A percentile compares a stretch with the other conserved stretches of the same genome.
These are phyloP conservation scores for Cheiracanthium punctorium DNA, from an alignment of 2,888 invertebrate genomes.

Conservation along the genomic window DNA sequence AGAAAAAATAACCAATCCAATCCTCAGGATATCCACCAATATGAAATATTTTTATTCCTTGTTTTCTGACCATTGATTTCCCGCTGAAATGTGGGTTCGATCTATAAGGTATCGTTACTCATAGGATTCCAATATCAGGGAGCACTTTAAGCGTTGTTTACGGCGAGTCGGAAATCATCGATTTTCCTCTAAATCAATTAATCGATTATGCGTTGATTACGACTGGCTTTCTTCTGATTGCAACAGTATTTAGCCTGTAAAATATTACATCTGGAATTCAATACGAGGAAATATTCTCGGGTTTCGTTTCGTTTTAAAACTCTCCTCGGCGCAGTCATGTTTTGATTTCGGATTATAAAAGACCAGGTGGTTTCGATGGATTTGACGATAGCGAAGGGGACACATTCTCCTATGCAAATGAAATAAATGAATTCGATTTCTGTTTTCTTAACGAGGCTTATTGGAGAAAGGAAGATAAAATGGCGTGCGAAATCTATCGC, in stretches of 20 bases:
- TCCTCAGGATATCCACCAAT: not conserved
- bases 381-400: not conserved
- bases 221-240: not conserved
- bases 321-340: not conserved
- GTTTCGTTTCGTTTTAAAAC: not conserved
- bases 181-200: constrained; percentile 8
- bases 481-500: too few species aligned
- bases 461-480: not conserved
- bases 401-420: not conserved
- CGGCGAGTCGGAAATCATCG: not conserved
- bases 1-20: too few species aligned
- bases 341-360: not conserved
- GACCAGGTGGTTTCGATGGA: not conserved
- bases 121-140: not conserved
- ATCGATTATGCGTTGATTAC: constrained; percentile 15
- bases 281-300: not conserved
- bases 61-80: not conserved
- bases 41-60: not conserved
- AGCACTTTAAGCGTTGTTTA: not conserved
- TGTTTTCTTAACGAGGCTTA: not conserved
- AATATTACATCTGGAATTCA: not conserved
- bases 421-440: not conserved
- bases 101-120: not conserved
- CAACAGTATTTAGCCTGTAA: not conserved
- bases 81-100: not conserved